phyloP scores from a whole-genome alignment of 2,797 vertebrate species.

The Pampus argenteus region DNA sequence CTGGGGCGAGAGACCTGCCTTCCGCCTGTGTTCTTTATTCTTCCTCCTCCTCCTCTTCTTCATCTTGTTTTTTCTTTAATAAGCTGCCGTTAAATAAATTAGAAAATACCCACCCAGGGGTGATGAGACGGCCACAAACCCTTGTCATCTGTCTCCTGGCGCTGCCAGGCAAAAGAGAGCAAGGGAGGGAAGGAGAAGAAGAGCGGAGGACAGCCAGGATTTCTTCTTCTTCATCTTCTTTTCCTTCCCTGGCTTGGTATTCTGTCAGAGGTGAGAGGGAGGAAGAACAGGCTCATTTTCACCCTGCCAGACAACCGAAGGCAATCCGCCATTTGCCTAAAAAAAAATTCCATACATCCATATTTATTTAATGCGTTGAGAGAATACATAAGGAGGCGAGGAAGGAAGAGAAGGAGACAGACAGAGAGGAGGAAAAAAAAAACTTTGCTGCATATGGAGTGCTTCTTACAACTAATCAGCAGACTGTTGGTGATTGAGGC shows the following conservation, averaged over 20 bases:
- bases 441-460: conserved; percentile 99
- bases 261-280: conserved; percentile 74
- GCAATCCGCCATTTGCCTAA: conserved; percentile 41
- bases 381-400: conserved; percentile 64
- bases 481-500: conserved; percentile 97
- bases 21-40: conserved; percentile 42
- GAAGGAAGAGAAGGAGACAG: conserved; percentile 70
- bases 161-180: conserved; percentile 73
- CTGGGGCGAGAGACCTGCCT: conserved; percentile 59
- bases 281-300: conserved; percentile 54
- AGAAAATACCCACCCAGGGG: conserved; percentile 80
- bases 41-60: conserved; percentile 37
- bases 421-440: conserved; percentile 70
- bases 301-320: conserved; percentile 69
- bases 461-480: conserved; percentile 99
- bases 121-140: conserved; percentile 79
- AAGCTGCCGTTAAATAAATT: conserved; percentile 78
- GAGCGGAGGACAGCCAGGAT: conserved; percentile 69
- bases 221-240: conserved; percentile 62
- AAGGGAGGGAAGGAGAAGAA: conserved; percentile 44
- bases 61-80: conserved; percentile 62
- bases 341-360: conserved; percentile 66
- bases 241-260: conserved; percentile 57
- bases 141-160: conserved; percentile 80
- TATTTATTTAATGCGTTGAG: conserved; percentile 79